phyloP scores from a whole-genome alignment of 2,797 vertebrate species.

The Takifugu rubripes region DNA sequence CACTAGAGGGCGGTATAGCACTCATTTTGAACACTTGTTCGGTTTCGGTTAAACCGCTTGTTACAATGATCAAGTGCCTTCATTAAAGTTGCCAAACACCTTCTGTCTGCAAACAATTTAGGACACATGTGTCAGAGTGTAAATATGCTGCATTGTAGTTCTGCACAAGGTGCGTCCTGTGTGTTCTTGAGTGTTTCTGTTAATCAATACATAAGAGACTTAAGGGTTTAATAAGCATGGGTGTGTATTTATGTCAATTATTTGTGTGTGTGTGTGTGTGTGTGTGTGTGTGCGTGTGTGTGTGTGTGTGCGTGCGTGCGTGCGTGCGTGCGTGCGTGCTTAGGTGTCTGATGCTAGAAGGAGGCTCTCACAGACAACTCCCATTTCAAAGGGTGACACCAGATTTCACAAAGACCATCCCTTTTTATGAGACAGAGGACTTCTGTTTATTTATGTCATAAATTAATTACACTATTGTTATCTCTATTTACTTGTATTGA shows the following conservation, averaged over 20 bases:
- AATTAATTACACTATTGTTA: no score
- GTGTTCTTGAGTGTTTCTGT: no score
- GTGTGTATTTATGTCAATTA: not conserved
- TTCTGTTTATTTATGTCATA: not conserved
- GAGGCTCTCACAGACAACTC: constrained; percentile 31
- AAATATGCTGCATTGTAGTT: constrained; percentile 45
- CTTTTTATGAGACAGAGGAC: not conserved
- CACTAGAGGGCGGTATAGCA: constrained; percentile 48
- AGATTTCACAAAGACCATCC: not conserved
- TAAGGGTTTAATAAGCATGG: not conserved
- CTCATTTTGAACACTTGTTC: constrained; percentile 29
- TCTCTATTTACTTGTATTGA: no score
- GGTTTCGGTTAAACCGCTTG: constrained; percentile 29
- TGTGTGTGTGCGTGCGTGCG: constrained; percentile 4
- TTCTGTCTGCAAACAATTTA: constrained; percentile 47
- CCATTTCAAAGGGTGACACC: constrained; percentile 11
- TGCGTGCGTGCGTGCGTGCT: constrained; percentile 8
- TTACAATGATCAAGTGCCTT: constrained; percentile 67
- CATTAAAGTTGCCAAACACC: constrained; percentile 70
- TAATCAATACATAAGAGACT: no score
- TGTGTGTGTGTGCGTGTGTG: not conserved
- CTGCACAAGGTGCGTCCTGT: constrained; percentile 1
- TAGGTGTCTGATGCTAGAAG: constrained; percentile 50
- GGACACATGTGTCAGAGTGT: constrained; percentile 78
- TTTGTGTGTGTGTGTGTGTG: not conserved